A percentile compares a stretch with the other conserved stretches of the same genome.
Conservation (phyloP, 2,113 vertebrate genomes). For the Nothoprocta perdicaria region DNA sequence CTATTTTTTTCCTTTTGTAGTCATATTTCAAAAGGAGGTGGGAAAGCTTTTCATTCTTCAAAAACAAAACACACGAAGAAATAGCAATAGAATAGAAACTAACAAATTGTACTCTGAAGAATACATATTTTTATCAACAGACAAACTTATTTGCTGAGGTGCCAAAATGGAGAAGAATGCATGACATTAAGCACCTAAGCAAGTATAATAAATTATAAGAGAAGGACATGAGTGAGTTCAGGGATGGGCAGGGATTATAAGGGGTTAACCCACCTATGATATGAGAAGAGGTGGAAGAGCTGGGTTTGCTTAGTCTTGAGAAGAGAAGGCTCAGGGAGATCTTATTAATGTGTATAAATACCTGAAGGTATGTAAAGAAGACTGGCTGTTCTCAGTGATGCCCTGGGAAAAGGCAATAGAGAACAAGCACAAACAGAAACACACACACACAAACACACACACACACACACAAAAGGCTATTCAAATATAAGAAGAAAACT, state of each 20-base stretch:
- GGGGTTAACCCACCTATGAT: neutral
- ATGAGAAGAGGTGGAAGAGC: neutral
- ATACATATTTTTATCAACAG: neutral
- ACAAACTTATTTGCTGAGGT: neutral
- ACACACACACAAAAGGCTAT: neutral
- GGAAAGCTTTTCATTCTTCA: neutral
- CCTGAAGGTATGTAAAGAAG: neutral
- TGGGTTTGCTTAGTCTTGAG: neutral
- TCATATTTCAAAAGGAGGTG: neutral
- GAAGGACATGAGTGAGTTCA: fast-evolving
- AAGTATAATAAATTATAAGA: neutral
- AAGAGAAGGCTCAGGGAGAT: neutral
- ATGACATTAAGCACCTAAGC: neutral
- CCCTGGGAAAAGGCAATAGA: neutral
- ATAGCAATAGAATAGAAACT: neutral
- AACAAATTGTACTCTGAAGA: neutral
- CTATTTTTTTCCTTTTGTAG: neutral
- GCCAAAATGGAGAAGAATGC: neutral
- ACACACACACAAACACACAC: neutral
- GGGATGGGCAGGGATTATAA: neutral
- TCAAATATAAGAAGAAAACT: neutral
- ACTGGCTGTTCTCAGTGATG: neutral
- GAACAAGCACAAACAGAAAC: neutral
- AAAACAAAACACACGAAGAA: neutral
- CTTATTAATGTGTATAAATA: neutral